Evolutionary conservation across 2,113 vertebrate species (phyloP), one percentile per base, ranked within the genome.

Genomic region (Dascyllus trimaculatus): DNA sequence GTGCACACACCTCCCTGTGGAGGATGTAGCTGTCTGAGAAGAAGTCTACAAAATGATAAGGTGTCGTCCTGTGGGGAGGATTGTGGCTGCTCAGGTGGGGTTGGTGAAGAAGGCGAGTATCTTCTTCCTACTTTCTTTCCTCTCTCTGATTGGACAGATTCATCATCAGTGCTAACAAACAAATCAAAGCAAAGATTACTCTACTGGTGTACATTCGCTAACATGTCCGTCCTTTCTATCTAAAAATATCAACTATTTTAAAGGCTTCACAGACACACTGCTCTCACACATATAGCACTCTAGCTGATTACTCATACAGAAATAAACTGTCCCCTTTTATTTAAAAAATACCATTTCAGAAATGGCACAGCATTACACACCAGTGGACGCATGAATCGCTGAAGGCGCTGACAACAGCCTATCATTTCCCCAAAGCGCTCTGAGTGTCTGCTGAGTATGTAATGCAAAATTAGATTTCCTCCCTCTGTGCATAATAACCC

Each of bases 381-480:
- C 29, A 51, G 0, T 51, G 32, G 51, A 64, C 75, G 67, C 48
- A 62, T 51, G 62, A 59, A 46, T 61, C 51, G 75, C 58, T 64
- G 11, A 71, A 82, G 69, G 29, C 53, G 40, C 4, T 63, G 68
- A 53, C 68, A 73, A 59, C 75, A 67, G 61, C 54, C 48, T 54
- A 61, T 60, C 67, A 81, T 74, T 79, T 79, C 54, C 32, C 76
- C 53, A 75, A 35, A 21, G 70, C 18, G 43, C 56, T 70, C 32
- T 0, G 25, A 49, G 26, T 1, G 46, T 26, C 29, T 29, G 25
- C 62, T 17, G 22, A 78, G 32, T 26, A 57, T 78, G 71, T 78
- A 63, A 60, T 57, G 71, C 62, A 70, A 75, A 84, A 87, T 84
- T 59, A 38, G 67, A 72, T 75, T 77, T 59, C 53, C 71, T 61